A percentile compares a stretch with the other conserved stretches of the same genome.
These are phyloP conservation scores for Gonatopus flavifemur DNA, from an alignment of 1,140 invertebrate species.

Conservation along the genomic window DNA sequence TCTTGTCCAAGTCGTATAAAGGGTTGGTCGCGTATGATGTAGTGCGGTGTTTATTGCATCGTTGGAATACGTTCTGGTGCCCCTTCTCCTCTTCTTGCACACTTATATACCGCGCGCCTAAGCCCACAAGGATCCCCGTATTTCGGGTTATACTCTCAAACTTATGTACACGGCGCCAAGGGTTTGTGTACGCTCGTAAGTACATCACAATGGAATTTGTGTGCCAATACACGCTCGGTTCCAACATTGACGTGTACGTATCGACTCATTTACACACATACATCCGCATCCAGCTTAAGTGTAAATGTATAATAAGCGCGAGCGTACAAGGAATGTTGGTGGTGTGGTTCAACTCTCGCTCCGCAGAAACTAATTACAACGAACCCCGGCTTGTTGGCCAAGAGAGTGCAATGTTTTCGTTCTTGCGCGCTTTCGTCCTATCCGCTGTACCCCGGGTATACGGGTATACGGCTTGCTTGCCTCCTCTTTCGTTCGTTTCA, in stretches of 20 bases:
- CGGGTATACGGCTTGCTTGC: no score
- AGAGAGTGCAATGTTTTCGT: conserved; percentile 38
- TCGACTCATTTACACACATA: background rate
- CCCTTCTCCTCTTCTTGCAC: background rate
- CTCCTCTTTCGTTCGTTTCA: no score
- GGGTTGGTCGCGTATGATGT: conserved; percentile 39
- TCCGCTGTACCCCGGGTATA: conserved; percentile 18
- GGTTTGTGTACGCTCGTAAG: no score
- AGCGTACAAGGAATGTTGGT: no score
- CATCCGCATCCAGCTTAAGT: no score
- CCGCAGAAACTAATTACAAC: conserved; percentile 37
- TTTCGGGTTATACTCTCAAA: no score
- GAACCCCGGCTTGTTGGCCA: conserved; percentile 33
- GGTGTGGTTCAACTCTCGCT: conserved; percentile 34
- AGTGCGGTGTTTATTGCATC: conserved; percentile 44
- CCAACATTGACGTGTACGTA: no score
- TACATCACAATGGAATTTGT: no score
- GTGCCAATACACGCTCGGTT: background rate
- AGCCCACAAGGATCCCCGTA: no score
- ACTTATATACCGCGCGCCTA: no score
- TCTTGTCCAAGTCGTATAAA: conserved; percentile 34
- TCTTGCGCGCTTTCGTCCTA: conserved; percentile 23
- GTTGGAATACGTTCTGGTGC: conserved; percentile 28
- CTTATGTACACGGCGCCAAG: no score
- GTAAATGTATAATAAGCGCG: no score